Conservation (phyloP, 35 echinoderm and acorn worm genomes). For the Strongylocentrotus purpuratus region DNA sequence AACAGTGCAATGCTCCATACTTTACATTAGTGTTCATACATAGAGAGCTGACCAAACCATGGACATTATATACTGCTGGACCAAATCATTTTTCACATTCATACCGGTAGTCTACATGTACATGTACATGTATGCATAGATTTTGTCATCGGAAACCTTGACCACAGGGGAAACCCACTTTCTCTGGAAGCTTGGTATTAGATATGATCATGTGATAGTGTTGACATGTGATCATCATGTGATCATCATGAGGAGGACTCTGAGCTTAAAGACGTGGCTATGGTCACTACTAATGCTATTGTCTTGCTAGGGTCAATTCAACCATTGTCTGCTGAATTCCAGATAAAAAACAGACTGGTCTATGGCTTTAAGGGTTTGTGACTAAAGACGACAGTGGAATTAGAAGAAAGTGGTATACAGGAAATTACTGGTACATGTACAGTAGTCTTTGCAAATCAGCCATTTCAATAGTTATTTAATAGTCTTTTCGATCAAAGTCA, state of each 20-base stretch:
- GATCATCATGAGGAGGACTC: not conserved
- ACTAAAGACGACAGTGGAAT: no score
- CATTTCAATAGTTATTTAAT: no score
- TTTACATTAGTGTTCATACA: no score
- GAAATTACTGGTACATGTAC: no score
- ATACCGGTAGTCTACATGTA: not conserved
- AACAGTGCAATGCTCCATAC: no score
- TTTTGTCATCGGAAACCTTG: not conserved
- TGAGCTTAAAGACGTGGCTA: not conserved
- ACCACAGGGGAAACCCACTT: not conserved
- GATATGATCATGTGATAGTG: not conserved
- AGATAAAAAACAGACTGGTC: not conserved
- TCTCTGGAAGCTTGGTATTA: not conserved
- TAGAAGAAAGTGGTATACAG: no score
- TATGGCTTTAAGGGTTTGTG: not conserved
- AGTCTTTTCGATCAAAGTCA: no score
- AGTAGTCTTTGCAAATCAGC: no score
- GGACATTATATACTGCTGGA: no score
- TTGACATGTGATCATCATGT: not conserved
- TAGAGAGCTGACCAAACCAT: no score
- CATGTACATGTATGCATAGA: not conserved
- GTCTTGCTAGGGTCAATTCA: not conserved
- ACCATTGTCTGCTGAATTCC: not conserved
- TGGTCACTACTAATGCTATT: not conserved
- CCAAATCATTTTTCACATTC: no score